Conservation (phyloP, 2,113 vertebrate species). For the Strix aluco region DNA sequence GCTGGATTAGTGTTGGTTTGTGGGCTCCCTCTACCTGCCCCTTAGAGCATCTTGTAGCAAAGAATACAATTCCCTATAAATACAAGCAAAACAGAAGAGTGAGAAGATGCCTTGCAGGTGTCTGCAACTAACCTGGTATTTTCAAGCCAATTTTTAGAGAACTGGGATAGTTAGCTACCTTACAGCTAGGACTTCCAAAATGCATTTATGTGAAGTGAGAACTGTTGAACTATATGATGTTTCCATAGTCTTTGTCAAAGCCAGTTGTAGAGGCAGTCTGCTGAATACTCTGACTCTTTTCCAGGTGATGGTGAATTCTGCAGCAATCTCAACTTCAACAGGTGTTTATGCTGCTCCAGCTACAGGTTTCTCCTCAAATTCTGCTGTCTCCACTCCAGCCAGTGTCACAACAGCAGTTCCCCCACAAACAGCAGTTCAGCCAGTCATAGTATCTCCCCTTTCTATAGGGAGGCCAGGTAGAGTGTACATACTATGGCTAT, state of each 20-base stretch:
- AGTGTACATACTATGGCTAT: neutral
- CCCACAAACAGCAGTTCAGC: constrained; percentile 69
- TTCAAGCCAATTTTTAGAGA: neutral
- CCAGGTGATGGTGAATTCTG: constrained; percentile 84
- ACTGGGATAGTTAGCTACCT: neutral
- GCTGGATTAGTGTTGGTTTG: neutral
- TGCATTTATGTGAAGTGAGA: neutral
- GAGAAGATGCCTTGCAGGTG: neutral
- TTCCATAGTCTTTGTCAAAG: neutral
- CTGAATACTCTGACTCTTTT: constrained; percentile 22
- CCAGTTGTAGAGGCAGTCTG: neutral
- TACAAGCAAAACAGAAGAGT: neutral
- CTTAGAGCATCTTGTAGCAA: neutral
- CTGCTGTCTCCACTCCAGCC: constrained; percentile 72
- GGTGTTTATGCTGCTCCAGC: constrained; percentile 73
- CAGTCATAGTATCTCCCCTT: constrained; percentile 71
- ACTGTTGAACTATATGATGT: neutral
- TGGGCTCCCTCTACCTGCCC: neutral
- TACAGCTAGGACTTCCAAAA: neutral
- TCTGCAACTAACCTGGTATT: neutral
- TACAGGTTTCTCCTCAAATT: constrained; percentile 78
- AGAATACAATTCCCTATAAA: neutral
- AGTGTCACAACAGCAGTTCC: constrained; percentile 70
- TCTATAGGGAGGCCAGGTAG: constrained; percentile 78
- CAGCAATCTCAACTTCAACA: constrained; percentile 76